These are phyloP conservation scores for Abramis brama DNA, from an alignment of 2,113 vertebrate genomes.

Conservation along the genomic window DNA sequence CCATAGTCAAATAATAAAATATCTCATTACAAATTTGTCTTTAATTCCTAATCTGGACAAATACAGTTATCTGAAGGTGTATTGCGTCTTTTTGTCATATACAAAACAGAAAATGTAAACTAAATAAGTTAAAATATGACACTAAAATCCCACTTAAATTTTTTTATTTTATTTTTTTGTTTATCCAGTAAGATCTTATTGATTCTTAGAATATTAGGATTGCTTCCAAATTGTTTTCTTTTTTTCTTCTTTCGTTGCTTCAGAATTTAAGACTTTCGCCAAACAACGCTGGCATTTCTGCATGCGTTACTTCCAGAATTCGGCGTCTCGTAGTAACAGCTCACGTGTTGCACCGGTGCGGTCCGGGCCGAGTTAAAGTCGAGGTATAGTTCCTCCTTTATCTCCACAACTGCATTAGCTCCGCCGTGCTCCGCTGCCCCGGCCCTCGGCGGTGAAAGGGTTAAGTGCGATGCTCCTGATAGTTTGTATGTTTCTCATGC, in stretches of 20 bases:
- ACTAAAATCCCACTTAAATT: background rate
- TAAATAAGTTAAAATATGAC: background rate
- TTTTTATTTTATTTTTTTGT: background rate
- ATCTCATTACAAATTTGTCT: background rate
- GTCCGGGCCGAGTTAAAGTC: background rate
- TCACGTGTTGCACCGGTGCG: background rate
- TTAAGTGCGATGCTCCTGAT: slow-evolving; percentile 80
- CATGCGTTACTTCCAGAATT: background rate
- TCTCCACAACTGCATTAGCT: slow-evolving; percentile 61
- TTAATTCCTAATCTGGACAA: background rate
- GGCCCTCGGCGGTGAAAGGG: slow-evolving; percentile 65
- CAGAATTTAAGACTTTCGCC: too few relatives aligned
- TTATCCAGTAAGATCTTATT: background rate
- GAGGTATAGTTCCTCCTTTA: slow-evolving; percentile 24
- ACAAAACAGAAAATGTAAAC: background rate
- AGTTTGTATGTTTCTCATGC: slow-evolving; percentile 89
- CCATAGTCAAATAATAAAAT: background rate
- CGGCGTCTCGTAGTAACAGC: background rate
- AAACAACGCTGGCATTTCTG: too few relatives aligned
- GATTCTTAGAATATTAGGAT: background rate
- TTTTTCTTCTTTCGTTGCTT: too few relatives aligned
- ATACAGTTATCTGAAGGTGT: background rate
- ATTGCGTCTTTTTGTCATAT: background rate
- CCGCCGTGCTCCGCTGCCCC: slow-evolving; percentile 53
- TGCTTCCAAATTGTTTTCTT: background rate